These are phyloP conservation scores for Chaunax sp. DNA, from an alignment of 2,797 vertebrate genomes.

Conservation along the genomic window DNA sequence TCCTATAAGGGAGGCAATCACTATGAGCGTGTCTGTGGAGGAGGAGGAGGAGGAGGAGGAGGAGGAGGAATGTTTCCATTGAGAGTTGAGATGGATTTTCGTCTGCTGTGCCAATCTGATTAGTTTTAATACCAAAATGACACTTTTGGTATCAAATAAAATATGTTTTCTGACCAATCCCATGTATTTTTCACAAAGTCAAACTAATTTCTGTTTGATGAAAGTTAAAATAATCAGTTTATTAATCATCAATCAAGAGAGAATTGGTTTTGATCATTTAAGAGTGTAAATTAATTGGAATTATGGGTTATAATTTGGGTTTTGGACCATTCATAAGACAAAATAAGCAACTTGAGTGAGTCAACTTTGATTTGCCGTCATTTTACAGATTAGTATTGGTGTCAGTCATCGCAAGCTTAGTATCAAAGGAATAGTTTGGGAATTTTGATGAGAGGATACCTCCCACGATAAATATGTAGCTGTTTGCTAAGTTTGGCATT, in stretches of 20 bases:
- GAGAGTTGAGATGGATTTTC: background rate
- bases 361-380: no score
- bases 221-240: no score
- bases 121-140: background rate
- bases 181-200: background rate
- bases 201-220: background rate
- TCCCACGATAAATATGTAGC: no score
- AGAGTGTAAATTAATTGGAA: no score
- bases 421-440: background rate
- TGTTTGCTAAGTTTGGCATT: no score
- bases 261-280: background rate
- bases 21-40: slow-evolving; percentile 10
- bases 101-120: background rate
- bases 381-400: background rate
- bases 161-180: background rate
- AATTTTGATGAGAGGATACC: no score
- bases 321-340: background rate
- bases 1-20: slow-evolving; percentile 38
- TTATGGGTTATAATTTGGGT: background rate
- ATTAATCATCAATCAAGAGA: no score
- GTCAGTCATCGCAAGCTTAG: background rate
- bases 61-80: background rate
- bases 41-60: background rate
- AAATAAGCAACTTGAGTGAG: background rate
- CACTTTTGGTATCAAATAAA: no score